These are phyloP conservation scores for Spodoptera exigua DNA, from an alignment of 2,888 invertebrate species.

Conservation along the genomic window DNA sequence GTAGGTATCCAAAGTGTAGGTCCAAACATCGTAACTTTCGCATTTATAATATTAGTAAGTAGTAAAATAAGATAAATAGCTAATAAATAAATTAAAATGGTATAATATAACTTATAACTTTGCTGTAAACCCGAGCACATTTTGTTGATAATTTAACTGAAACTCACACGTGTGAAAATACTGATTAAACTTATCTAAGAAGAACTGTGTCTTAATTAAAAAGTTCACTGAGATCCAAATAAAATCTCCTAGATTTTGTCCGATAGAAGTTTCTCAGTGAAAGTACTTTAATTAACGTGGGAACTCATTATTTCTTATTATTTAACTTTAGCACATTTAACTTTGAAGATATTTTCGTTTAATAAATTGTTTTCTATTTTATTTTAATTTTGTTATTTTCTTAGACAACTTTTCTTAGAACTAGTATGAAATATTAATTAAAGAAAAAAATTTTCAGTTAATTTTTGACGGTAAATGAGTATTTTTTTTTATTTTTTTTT, in stretches of 20 bases:
- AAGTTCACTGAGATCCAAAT: conserved; percentile 62
- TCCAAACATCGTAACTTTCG: too few species aligned
- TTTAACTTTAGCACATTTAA: conserved; percentile 50
- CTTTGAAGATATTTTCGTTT: conserved; percentile 22
- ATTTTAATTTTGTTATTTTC: conserved; percentile 1
- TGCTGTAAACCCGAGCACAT: background rate
- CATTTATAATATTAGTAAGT: too few species aligned
- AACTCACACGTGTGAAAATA: conserved; percentile 32
- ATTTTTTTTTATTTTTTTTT: too few species aligned
- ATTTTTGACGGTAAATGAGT: too few species aligned
- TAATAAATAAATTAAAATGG: too few species aligned
- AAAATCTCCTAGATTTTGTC: conserved; percentile 60
- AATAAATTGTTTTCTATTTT: conserved; percentile 5
- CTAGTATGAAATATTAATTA: too few species aligned
- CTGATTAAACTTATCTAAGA: conserved; percentile 44
- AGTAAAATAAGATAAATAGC: too few species aligned
- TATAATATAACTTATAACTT: too few species aligned
- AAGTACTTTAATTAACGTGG: conserved; percentile 66
- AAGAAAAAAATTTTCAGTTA: too few species aligned
- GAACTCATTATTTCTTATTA: conserved; percentile 67
- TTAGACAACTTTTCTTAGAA: background rate
- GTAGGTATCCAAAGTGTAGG: too few species aligned
- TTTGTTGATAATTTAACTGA: conserved; percentile 14
- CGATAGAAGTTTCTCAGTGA: conserved; percentile 57
- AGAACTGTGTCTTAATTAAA: conserved; percentile 62